These are phyloP conservation scores for Sciaenops ocellatus DNA, from an alignment of 2,797 vertebrate species.

Conservation along the genomic window DNA sequence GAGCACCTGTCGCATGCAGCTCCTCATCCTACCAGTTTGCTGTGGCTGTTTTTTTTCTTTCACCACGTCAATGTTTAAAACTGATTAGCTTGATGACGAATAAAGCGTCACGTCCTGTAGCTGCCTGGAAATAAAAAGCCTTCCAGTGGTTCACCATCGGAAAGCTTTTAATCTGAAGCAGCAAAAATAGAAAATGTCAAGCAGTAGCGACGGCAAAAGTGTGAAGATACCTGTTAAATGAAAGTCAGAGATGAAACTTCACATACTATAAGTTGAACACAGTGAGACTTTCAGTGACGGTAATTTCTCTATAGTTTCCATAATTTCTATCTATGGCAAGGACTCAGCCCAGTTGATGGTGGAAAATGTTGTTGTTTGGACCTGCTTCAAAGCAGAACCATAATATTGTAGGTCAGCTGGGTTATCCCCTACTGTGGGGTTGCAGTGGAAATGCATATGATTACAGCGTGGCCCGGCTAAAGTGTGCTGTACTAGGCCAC, in stretches of 20 bases:
- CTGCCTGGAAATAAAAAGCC: constrained; percentile 5
- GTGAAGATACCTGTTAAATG: neutral
- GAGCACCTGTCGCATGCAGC: neutral
- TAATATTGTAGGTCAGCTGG: constrained; percentile 54
- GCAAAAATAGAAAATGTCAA: constrained; percentile 17
- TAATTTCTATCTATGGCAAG: constrained; percentile 20
- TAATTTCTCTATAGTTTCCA: constrained; percentile 13
- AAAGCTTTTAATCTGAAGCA: constrained; percentile 27
- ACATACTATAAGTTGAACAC: constrained; percentile 14
- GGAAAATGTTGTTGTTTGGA: constrained; percentile 31
- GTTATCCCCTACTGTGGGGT: constrained; percentile 45
- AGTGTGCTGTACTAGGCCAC: constrained; percentile 27
- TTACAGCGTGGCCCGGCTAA: constrained; percentile 34
- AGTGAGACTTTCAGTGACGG: neutral
- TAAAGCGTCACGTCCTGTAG: neutral
- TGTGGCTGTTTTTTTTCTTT: neutral
- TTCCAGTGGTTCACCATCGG: neutral
- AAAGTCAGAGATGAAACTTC: neutral
- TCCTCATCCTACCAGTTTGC: neutral
- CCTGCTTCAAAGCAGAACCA: constrained; percentile 35
- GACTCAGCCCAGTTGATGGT: constrained; percentile 27
- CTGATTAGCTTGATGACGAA: neutral
- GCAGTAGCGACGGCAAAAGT: neutral
- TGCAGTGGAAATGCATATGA: constrained; percentile 48
- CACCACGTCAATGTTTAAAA: neutral